These are phyloP conservation scores for Hypercompe scribonia DNA, from an alignment of 2,888 invertebrate species.

Conservation along the genomic window DNA sequence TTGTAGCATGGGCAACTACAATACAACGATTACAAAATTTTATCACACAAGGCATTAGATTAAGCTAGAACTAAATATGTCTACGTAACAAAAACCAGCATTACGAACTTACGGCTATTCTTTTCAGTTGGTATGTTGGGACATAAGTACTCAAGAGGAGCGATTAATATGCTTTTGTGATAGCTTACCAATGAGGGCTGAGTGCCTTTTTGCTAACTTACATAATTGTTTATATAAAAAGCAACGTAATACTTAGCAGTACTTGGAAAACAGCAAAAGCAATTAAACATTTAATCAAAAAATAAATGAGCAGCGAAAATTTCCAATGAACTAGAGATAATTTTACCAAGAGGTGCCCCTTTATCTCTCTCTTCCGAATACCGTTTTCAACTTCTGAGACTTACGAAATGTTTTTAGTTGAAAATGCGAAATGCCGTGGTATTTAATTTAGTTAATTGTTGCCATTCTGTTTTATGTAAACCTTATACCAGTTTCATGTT, in stretches of 20 bases:
- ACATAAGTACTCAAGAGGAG: not conserved
- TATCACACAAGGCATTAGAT: not conserved
- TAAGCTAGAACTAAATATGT: not conserved
- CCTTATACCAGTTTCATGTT: slow-evolving; percentile 25
- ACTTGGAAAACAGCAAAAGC: slow-evolving; percentile 16
- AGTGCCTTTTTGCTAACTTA: not conserved
- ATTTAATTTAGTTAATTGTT: slow-evolving; percentile 39
- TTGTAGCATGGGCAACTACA: not conserved
- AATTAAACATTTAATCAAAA: slow-evolving; percentile 26
- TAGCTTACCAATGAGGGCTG: not conserved
- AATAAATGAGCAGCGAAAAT: slow-evolving; percentile 20
- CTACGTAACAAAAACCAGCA: not conserved
- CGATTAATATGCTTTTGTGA: not conserved
- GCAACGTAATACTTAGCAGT: not conserved
- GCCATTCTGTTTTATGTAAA: slow-evolving; percentile 28
- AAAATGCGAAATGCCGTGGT: slow-evolving; percentile 34
- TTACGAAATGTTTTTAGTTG: slow-evolving; percentile 30
- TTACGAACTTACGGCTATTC: not conserved
- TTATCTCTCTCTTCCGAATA: slow-evolving; percentile 19
- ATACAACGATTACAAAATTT: not conserved
- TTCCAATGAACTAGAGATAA: slow-evolving; percentile 37
- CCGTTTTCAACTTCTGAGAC: slow-evolving; percentile 31
- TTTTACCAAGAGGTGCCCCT: slow-evolving; percentile 22
- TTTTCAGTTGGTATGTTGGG: not conserved
- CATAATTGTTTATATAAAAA: not conserved